Conservation (phyloP, 2,797 vertebrate genomes). For the Tarsius wallacei region DNA sequence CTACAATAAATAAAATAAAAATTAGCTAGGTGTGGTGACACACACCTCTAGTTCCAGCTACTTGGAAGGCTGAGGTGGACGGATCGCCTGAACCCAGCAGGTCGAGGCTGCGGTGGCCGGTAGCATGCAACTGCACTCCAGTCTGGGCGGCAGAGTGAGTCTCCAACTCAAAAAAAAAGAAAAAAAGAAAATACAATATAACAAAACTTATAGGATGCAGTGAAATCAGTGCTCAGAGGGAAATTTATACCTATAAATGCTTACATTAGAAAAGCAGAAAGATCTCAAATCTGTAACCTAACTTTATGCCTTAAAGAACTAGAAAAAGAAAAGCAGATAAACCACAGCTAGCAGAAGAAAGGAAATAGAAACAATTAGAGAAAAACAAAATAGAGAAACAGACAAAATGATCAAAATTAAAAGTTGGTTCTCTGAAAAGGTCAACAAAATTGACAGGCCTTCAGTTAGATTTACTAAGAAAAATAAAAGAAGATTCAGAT, state of each 20-base stretch:
- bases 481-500: conserved; percentile 6
- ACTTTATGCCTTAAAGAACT: background rate
- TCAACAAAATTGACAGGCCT: background rate
- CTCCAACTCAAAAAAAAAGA: too few species aligned
- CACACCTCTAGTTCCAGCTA: too few species aligned
- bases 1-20: too few species aligned
- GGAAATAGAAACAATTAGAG: background rate
- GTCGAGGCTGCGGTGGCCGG: too few species aligned
- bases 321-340: background rate
- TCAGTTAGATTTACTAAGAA: background rate
- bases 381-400: background rate
- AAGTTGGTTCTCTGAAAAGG: background rate
- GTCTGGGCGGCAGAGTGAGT: too few species aligned
- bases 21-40: too few species aligned
- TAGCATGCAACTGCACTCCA: too few species aligned
- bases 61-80: too few species aligned
- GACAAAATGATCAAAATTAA: background rate
- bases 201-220: background rate
- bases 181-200: conserved; percentile 8
- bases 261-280: background rate
- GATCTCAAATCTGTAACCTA: background rate
- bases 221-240: background rate
- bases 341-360: background rate
- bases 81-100: too few species aligned
- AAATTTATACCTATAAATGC: background rate